Evolutionary conservation across 2,797 vertebrate species (phyloP), one percentile per base, ranked within the genome.

Genomic region (Psittacula derbiana): DNA sequence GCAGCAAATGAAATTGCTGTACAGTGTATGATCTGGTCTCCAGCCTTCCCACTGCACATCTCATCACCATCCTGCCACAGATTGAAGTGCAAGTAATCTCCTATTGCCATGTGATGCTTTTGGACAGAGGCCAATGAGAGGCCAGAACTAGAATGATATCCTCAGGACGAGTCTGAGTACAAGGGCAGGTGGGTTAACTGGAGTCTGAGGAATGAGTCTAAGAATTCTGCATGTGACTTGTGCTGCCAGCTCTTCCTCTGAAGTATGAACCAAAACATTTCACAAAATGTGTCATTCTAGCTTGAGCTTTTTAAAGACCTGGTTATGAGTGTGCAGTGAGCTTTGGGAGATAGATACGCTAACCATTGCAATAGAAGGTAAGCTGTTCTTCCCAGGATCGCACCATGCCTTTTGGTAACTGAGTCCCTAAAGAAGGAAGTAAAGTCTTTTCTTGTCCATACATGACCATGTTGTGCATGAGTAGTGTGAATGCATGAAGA

Each of bases 61-160:
- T 38, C 33, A 27, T 61, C 18, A 3, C 41, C 6, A 10, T 21
- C 40, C 38, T 73, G 69, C 31, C 2, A 1, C 23, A 33, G 46
- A 30, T 1, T 1, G 1, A 6, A n/a, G 11, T 38, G 40, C 0
- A 13, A 65, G 23, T 19, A 31, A 41, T 57, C 43, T 52, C 24
- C 15, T 85, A n/a, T 40, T 6, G 8, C 25, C 18, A 8, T 0
- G 0, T 53, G 40, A 11, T 36, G 16, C 18, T 86, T 81, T 60
- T 40, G 30, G 47, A 24, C 9, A 55, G 52, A 12, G 43, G n/a
- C 30, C 18, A 62, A 1, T 12, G 40, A 33, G 43, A 25, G 70
- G 11, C 10, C 3, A 12, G 30, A 86, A n/a, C 20, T 40, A 5
- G 57, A 36, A n/a, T 5, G 8, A 21, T 31, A 25, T 40, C 12